Evolutionary conservation across 1,140 invertebrate genomes (phyloP).

Genomic region (Ips nitidus): DNA sequence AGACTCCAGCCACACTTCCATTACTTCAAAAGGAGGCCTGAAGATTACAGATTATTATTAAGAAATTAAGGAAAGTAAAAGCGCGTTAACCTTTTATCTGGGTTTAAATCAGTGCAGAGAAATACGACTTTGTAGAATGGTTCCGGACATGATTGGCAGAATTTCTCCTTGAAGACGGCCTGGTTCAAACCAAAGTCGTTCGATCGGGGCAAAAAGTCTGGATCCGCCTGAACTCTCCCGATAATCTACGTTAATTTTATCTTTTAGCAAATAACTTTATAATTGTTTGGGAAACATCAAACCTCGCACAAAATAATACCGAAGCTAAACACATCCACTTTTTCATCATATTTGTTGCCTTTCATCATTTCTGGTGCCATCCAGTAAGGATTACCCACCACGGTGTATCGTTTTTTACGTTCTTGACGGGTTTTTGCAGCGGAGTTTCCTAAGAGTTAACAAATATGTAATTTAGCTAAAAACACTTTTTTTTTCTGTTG

Average conservation of each 20-base stretch:
- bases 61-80: constrained; percentile 10
- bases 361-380: constrained; percentile 99
- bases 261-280: constrained; percentile 10
- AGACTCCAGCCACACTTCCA: constrained; percentile 79
- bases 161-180: constrained; percentile 82
- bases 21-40: constrained; percentile 83
- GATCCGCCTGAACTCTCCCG: constrained; percentile 89
- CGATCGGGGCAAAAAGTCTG: constrained; percentile 85
- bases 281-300: constrained; percentile 6
- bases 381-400: constrained; percentile 96
- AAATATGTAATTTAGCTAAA: background rate
- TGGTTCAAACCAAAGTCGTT: constrained; percentile 91
- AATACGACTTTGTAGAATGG: constrained; percentile 86
- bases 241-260: constrained; percentile 69
- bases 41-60: constrained; percentile 24
- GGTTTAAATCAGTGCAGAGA: constrained; percentile 84
- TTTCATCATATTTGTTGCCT: constrained; percentile 93
- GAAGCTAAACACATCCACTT: constrained; percentile 96
- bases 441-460: constrained; percentile 10
- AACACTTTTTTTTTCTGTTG: background rate
- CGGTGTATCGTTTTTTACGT: constrained; percentile 70
- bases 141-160: constrained; percentile 84
- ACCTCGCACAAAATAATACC: constrained; percentile 96
- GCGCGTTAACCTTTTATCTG: constrained; percentile 58
- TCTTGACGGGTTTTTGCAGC: constrained; percentile 58